A percentile compares a stretch with the other conserved stretches of the same genome.
Conservation (phyloP, 2,113 vertebrate species). For the Oryzias woworae region DNA sequence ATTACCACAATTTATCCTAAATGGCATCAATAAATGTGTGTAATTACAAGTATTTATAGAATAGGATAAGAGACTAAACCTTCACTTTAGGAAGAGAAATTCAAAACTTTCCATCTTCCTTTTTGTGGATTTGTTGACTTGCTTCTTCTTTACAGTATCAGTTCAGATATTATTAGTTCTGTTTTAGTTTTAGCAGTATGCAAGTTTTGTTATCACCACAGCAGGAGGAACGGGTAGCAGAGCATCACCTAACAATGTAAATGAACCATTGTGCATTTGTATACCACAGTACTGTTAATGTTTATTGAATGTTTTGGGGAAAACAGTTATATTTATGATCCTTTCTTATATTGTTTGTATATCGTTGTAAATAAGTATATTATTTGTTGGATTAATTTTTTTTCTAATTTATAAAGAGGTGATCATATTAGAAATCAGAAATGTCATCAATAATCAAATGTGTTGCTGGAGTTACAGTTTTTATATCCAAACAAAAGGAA, state of each 20-base stretch:
- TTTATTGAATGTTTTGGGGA: conserved; percentile 61
- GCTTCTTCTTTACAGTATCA: conserved; percentile 9
- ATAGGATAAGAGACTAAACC: conserved; percentile 17
- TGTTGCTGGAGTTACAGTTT: conserved; percentile 7
- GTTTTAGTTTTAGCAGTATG: conserved; percentile 14
- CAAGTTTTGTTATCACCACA: conserved; percentile 5
- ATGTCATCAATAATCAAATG: conserved; percentile 29
- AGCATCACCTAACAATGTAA: conserved; percentile 34
- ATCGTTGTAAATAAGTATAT: conserved; percentile 65
- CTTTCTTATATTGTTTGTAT: conserved; percentile 66
- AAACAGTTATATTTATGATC: conserved; percentile 62
- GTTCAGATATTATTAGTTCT: conserved; percentile 1
- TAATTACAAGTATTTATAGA: conserved; percentile 38
- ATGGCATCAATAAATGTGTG: conserved; percentile 28
- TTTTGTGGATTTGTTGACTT: conserved; percentile 15
- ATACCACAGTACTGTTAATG: conserved; percentile 52
- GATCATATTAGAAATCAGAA: conserved; percentile 48
- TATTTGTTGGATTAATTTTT: conserved; percentile 58
- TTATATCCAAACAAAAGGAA: too few species aligned
- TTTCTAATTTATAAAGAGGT: conserved; percentile 65
- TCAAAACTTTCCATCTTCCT: conserved; percentile 32
- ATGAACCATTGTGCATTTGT: conserved; percentile 54
- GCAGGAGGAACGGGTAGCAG: conserved; percentile 28
- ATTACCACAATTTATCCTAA: conserved; percentile 33
- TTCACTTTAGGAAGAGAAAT: conserved; percentile 11